phyloP scores from a whole-genome alignment of 64 coral and sea anemone genomes.

The Stichodactyla helianthus region DNA sequence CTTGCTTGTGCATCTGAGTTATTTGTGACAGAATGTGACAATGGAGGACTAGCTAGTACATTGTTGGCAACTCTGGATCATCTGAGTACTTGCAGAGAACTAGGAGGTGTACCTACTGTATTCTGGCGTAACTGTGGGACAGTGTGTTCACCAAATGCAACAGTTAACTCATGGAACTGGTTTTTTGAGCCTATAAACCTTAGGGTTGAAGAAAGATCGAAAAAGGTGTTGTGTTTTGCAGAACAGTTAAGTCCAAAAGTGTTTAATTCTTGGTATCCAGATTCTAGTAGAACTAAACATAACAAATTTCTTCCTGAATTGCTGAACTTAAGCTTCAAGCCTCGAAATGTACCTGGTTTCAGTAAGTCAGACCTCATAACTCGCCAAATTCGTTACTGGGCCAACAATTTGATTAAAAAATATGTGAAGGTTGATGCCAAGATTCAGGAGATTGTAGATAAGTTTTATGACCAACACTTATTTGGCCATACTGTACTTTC shows the following conservation, averaged over 20 bases:
- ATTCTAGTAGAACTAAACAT: not conserved
- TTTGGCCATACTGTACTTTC: conserved; percentile 40
- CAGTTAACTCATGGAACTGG: conserved; percentile 70
- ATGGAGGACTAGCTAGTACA: conserved; percentile 40
- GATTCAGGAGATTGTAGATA: conserved; percentile 26
- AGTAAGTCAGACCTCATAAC: conserved; percentile 29
- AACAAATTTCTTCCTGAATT: not conserved
- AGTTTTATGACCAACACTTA: conserved; percentile 40
- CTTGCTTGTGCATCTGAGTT: not conserved
- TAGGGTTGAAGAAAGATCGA: conserved; percentile 46
- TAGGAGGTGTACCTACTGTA: conserved; percentile 56
- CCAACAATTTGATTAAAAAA: conserved; percentile 44
- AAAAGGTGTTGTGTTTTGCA: conserved; percentile 49
- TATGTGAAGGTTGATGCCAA: conserved; percentile 21
- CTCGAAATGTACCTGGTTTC: not conserved
- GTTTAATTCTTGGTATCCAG: not conserved
- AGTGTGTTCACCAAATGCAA: conserved; percentile 41
- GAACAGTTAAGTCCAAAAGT: not conserved
- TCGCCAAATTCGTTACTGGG: conserved; percentile 20
- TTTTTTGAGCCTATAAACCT: conserved; percentile 76
- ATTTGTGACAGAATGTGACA: conserved; percentile 34
- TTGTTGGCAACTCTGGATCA: conserved; percentile 56
- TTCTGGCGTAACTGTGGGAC: conserved; percentile 60
- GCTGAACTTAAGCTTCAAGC: conserved; percentile 27
- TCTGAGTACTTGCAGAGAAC: conserved; percentile 20